These are phyloP conservation scores for Numida meleagris DNA, from an alignment of 2,113 vertebrate genomes.

Conservation along the genomic window DNA sequence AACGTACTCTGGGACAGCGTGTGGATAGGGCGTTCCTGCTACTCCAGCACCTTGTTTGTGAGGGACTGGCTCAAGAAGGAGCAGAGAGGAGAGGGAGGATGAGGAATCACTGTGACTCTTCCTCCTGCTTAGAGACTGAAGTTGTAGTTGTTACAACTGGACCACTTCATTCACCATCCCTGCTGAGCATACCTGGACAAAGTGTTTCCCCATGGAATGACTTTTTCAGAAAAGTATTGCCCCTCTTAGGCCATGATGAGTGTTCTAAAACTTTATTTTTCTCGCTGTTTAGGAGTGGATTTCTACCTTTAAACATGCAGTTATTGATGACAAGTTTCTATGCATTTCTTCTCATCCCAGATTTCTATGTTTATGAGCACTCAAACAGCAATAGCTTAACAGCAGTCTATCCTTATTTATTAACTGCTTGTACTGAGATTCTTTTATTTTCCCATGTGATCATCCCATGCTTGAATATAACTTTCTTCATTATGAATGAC, in stretches of 20 bases:
- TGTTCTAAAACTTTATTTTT: neutral
- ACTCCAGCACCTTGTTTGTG: neutral
- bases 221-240: neutral
- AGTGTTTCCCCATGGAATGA: neutral
- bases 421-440: neutral
- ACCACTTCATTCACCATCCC: neutral
- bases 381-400: neutral
- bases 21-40: neutral
- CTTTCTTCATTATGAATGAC: neutral
- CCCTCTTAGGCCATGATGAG: neutral
- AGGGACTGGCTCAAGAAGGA: neutral
- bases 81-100: neutral
- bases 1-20: rapidly evolving
- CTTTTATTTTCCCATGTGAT: neutral
- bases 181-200: neutral
- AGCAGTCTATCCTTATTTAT: neutral
- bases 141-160: neutral
- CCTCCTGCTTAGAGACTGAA: neutral
- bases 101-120: neutral
- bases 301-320: neutral
- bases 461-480: neutral
- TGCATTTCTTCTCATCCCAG: neutral
- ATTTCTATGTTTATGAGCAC: neutral
- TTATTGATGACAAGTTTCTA: neutral
- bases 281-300: neutral